Conservation (phyloP, 37 sponge, comb jelly and placozoan species). For the Axinella damicornis region DNA sequence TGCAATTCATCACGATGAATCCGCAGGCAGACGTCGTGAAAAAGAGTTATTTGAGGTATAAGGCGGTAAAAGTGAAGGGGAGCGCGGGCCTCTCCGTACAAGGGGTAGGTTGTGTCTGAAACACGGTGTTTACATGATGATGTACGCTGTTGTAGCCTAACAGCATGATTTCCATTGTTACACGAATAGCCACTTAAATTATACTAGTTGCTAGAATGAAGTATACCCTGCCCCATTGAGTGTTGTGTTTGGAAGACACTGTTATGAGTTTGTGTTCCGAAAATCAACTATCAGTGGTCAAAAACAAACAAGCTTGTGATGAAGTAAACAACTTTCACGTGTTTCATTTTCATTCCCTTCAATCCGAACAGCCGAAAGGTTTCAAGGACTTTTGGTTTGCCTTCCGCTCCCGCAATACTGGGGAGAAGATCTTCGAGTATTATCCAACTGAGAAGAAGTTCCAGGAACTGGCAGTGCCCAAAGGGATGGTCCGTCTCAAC, state of each 20-base stretch:
- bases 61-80: constrained; percentile 39
- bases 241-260: too few species aligned
- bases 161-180: too few species aligned
- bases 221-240: too few species aligned
- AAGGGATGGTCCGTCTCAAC: constrained; percentile 20
- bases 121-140: too few species aligned
- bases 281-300: too few species aligned
- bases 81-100: background rate
- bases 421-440: constrained; percentile 30
- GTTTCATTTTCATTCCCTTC: background rate
- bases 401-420: constrained; percentile 29
- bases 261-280: too few species aligned
- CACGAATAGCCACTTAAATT: too few species aligned
- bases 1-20: constrained; percentile 59
- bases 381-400: constrained; percentile 58
- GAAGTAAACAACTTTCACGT: too few species aligned
- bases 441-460: constrained; percentile 48
- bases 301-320: too few species aligned
- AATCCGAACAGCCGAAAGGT: constrained; percentile 48
- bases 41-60: constrained; percentile 62
- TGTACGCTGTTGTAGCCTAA: too few species aligned
- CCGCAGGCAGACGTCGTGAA: constrained; percentile 54
- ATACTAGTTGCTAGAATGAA: too few species aligned
- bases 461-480: constrained; percentile 29
- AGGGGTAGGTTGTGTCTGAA: constrained; percentile 57